phyloP scores from a whole-genome alignment of 2,797 vertebrate species.

The Urosaurus nigricauda region DNA sequence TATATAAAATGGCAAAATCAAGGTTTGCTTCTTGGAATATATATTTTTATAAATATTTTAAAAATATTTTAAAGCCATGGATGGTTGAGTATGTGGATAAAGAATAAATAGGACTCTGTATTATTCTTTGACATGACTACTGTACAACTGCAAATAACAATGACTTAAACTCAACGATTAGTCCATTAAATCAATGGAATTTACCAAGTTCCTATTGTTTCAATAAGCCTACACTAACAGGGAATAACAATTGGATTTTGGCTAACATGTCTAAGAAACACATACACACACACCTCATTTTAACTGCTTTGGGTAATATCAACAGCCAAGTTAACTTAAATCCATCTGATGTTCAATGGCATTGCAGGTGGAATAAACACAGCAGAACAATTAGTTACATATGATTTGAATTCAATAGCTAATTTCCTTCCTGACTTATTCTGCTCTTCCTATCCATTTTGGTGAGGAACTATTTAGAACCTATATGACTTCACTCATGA shows the following conservation, averaged over 20 bases:
- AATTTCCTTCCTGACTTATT: conserved; percentile 16
- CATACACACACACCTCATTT: not conserved
- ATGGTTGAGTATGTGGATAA: too few relatives aligned
- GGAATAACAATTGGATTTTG: too few relatives aligned
- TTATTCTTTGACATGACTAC: conserved; percentile 15
- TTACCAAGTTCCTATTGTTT: too few relatives aligned
- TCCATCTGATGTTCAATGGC: not conserved
- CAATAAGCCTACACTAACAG: too few relatives aligned
- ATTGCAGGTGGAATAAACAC: not conserved
- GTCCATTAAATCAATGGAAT: not conserved
- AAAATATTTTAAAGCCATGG: too few relatives aligned
- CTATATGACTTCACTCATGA: conserved; percentile 46
- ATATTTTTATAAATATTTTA: too few relatives aligned
- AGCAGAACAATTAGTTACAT: conserved; percentile 37
- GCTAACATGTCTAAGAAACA: not conserved
- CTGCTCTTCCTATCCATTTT: conserved; percentile 6
- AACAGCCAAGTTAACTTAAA: not conserved
- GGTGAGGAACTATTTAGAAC: conserved; percentile 29
- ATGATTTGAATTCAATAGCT: conserved; percentile 8
- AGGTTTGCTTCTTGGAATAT: too few relatives aligned
- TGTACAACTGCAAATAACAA: conserved; percentile 19
- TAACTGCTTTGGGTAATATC: conserved; percentile 10
- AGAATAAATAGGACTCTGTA: too few relatives aligned
- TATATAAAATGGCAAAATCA: too few relatives aligned
- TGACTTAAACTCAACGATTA: not conserved